These are phyloP conservation scores for Polia nebulosa DNA, from an alignment of 2,888 invertebrate genomes.

Conservation along the genomic window DNA sequence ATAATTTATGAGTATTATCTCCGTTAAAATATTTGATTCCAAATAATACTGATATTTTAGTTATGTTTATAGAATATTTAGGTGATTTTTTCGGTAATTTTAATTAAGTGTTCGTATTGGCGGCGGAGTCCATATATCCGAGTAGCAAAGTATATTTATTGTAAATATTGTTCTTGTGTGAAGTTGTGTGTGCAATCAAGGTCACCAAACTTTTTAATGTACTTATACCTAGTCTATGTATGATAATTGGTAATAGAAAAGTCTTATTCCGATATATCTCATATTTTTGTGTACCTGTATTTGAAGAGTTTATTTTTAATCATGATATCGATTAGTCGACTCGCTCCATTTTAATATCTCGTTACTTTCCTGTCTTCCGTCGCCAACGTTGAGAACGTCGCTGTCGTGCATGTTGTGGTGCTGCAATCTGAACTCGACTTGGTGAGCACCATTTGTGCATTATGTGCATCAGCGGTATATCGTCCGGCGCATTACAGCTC, in stretches of 20 bases:
- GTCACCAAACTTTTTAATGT: slow-evolving; percentile 48
- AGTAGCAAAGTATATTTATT: slow-evolving; percentile 36
- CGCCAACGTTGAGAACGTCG: slow-evolving; percentile 60
- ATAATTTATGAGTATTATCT: slow-evolving; percentile 69
- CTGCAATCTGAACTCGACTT: slow-evolving; percentile 44
- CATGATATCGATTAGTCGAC: slow-evolving; percentile 31
- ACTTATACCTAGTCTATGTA: slow-evolving; percentile 59
- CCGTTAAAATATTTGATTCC: slow-evolving; percentile 57
- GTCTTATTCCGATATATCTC: slow-evolving; percentile 42
- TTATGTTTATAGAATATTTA: slow-evolving; percentile 41
- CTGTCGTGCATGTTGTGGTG: slow-evolving; percentile 53
- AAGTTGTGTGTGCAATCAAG: slow-evolving; percentile 44
- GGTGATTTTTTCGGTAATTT: slow-evolving; percentile 37
- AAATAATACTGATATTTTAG: slow-evolving; percentile 64
- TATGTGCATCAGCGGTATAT: slow-evolving; percentile 44
- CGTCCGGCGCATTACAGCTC: slow-evolving; percentile 27
- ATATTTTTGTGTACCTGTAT: slow-evolving; percentile 60
- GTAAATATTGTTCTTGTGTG: slow-evolving; percentile 42
- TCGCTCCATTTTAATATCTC: slow-evolving; percentile 45
- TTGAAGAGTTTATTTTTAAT: slow-evolving; percentile 53
- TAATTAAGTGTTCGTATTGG: slow-evolving; percentile 54
- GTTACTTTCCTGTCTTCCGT: slow-evolving; percentile 62
- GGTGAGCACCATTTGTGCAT: slow-evolving; percentile 29
- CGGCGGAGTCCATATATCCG: slow-evolving; percentile 54
- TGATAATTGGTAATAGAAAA: slow-evolving; percentile 41